phyloP scores from a whole-genome alignment of 2,797 vertebrate species.

The Brachyalestes nurse region DNA sequence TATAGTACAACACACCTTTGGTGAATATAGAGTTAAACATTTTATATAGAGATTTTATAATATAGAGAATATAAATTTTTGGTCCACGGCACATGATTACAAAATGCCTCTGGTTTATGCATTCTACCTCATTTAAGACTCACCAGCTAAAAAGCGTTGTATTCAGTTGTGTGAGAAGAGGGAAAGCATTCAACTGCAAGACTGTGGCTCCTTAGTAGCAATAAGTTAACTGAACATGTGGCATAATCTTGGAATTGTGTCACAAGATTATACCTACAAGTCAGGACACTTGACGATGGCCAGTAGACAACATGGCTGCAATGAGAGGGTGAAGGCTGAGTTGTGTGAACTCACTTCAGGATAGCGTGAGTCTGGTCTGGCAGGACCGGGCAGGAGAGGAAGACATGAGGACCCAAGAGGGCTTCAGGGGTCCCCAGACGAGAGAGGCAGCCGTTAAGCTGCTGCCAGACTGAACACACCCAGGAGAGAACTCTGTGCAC shows the following conservation, averaged over 20 bases:
- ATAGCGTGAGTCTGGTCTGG: conserved; percentile 80
- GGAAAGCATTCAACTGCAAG: background rate
- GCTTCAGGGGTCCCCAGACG: conserved; percentile 90
- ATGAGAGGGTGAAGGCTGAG: background rate
- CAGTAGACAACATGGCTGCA: background rate
- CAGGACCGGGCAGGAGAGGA: conserved; percentile 90
- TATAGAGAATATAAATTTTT: no score
- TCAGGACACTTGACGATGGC: no score
- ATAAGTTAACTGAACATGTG: background rate
- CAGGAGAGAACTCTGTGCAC: conserved; percentile 83
- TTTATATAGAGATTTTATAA: no score
- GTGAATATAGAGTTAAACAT: no score
- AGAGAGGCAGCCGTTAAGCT: conserved; percentile 91
- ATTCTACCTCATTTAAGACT: background rate
- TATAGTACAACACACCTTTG: background rate
- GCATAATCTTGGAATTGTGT: background rate
- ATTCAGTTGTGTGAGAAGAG: background rate
- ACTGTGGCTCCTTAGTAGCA: background rate
- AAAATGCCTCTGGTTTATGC: no score
- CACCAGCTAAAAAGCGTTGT: background rate
- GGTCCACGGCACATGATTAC: no score
- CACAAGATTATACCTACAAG: no score
- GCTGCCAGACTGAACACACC: conserved; percentile 90
- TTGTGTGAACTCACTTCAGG: conserved; percentile 81
- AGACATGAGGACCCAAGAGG: conserved; percentile 88